These are phyloP conservation scores for Eulemur rufifrons DNA, from an alignment of 2,113 vertebrate species.

Conservation along the genomic window DNA sequence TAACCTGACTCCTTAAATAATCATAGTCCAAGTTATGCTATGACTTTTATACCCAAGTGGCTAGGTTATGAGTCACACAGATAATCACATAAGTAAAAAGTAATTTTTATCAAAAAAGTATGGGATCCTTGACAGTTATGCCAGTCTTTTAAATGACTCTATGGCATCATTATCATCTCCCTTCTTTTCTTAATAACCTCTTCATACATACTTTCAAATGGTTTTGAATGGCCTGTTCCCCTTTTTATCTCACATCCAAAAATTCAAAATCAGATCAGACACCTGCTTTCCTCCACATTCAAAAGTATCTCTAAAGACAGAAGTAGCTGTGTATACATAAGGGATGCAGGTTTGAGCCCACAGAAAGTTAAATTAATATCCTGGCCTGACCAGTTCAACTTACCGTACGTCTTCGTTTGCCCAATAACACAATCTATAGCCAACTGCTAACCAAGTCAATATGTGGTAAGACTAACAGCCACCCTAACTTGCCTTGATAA, in stretches of 20 bases:
- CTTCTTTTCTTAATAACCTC: conserved; percentile 2
- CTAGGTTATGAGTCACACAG: background rate
- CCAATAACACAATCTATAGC: conserved; percentile 76
- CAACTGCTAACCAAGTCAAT: conserved; percentile 79
- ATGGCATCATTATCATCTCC: background rate
- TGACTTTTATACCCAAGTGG: background rate
- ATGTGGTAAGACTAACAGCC: conserved; percentile 81
- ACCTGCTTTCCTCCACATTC: background rate
- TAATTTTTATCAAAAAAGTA: conserved; percentile 43
- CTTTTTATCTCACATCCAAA: background rate
- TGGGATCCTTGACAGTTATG: background rate
- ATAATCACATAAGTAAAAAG: background rate
- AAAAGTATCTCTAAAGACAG: conserved; percentile 36
- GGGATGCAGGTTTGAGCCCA: conserved; percentile 33
- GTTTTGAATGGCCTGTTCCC: background rate
- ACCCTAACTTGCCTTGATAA: conserved; percentile 80
- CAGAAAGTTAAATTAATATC: conserved; percentile 72
- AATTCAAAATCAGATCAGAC: conserved; percentile 9
- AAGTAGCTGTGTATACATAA: background rate
- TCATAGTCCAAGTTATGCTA: background rate
- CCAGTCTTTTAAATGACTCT: background rate
- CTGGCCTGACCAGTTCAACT: conserved; percentile 76
- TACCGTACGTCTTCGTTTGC: conserved; percentile 75
- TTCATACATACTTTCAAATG: background rate
- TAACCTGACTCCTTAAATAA: background rate